Evolutionary conservation across 2,888 invertebrate species (phyloP).

Genomic region (Andrena minutula): DNA sequence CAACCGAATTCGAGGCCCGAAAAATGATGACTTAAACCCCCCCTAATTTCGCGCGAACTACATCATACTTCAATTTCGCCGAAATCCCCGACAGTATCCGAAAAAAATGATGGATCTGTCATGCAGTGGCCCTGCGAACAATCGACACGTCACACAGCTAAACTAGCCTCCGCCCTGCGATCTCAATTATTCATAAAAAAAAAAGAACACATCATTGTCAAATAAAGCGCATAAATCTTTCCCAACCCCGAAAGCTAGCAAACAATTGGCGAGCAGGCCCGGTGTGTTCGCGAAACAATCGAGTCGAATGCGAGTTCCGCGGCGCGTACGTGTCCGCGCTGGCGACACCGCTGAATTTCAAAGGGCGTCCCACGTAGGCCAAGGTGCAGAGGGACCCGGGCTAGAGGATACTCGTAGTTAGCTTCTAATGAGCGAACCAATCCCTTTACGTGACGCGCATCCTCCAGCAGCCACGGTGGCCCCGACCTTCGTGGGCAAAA

Average conservation of each 20-base stretch:
- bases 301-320: conserved; percentile 17
- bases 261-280: conserved; percentile 16
- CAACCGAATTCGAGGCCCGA: no score
- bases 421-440: conserved; percentile 75
- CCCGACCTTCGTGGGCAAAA: conserved; percentile 11
- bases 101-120: no score
- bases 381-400: conserved; percentile 52
- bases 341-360: conserved; percentile 60
- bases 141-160: no score
- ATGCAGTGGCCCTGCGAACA: no score
- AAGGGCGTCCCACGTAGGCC: conserved; percentile 34
- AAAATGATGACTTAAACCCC: no score
- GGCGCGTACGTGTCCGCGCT: conserved; percentile 22
- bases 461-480: conserved; percentile 38
- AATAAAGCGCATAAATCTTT: no score
- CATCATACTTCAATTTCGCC: no score
- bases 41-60: no score
- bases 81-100: no score
- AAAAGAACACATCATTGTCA: no score
- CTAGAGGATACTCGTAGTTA: conserved; percentile 69
- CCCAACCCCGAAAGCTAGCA: not conserved
- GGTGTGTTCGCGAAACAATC: conserved; percentile 18
- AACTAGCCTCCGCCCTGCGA: no score
- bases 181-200: no score
- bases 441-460: conserved; percentile 75